Base-by-base conservation (phyloP, 2,797 vertebrate species). In the Echiichthys vipera region DNA sequence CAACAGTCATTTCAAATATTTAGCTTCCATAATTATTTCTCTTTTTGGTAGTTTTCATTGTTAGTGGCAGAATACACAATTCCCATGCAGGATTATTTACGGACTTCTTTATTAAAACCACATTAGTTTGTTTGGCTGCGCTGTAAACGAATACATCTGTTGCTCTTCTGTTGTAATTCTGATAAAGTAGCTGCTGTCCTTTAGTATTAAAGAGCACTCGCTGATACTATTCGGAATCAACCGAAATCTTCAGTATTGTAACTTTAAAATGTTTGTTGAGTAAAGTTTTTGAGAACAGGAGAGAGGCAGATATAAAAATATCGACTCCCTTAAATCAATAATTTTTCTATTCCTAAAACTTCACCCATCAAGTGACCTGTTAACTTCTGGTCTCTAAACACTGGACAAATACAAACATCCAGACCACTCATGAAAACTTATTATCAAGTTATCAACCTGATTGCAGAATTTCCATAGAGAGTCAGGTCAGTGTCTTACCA, bases 401-500 rank as follows among this genome's bases (percentile, higher is more conserved):
- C 46, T 46, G 12, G 22, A 29, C 5, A 56, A 30, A 14, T 14
- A 47, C 10, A 7, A 55, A 46, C 45, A 63, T 50, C 7, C 34
- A 20, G 10, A 39, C 15, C 3, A 27, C 13, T 56, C 3, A 2
- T 55, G 14, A 62, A 30, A 22, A 25, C 36, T 24, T 14, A 11
- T 9, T 22, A n/a, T 2, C 3, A 66, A 71, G 29, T 29, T 24
- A 40, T 24, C 27, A 37, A 17, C 1, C 43, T 17, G 12, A 36
- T 42, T 29, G 15, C 29, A 12, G 5, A 40, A 7, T 17, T 3
- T n/a, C n/a, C 14, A 0, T 17, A 14, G 78, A 88, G 18, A 22
- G 40, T 51, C 30, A 13, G 66, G 59, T 86, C 79, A 46, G 46
- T 2, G 34, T 85, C 97, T 96, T 95, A 99, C n/a, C n/a, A n/a